A percentile compares a stretch with the other conserved stretches of the same genome.
Evolutionary conservation across 2,113 vertebrate species (phyloP).

Genomic region (Myrmophylax atrothorax): DNA sequence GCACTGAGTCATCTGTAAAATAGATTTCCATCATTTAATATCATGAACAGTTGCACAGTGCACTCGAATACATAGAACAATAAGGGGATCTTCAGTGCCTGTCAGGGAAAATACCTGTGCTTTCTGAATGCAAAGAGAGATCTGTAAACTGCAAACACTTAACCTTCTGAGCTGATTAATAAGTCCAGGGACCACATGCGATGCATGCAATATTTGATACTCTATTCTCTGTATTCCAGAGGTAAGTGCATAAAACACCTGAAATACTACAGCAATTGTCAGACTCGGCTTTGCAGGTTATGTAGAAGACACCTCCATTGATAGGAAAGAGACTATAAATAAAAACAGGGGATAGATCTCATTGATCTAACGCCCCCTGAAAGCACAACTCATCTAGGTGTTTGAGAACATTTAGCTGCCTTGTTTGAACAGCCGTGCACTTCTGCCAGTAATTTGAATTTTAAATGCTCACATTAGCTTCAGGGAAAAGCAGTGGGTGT

Average conservation of each 20-base stretch:
- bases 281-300: neutral
- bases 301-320: neutral
- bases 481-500: constrained; percentile 32
- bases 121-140: neutral
- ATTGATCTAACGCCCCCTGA: constrained; percentile 38
- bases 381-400: constrained; percentile 22
- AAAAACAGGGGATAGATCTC: constrained; percentile 29
- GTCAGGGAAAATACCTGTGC: neutral
- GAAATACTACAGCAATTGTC: constrained; percentile 18
- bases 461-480: constrained; percentile 51
- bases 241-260: constrained; percentile 6
- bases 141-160: neutral
- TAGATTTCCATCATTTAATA: neutral
- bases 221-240: constrained; percentile 15
- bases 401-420: constrained; percentile 34
- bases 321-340: constrained; percentile 4
- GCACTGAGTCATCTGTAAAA: neutral
- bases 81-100: neutral
- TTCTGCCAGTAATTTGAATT: constrained; percentile 55
- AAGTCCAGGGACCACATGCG: neutral
- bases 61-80: neutral
- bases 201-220: neutral
- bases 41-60: neutral
- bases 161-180: constrained; percentile 1
- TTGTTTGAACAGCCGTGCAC: constrained; percentile 59